phyloP scores from a whole-genome alignment of 2,797 vertebrate genomes.

The Margarornis squamiger region DNA sequence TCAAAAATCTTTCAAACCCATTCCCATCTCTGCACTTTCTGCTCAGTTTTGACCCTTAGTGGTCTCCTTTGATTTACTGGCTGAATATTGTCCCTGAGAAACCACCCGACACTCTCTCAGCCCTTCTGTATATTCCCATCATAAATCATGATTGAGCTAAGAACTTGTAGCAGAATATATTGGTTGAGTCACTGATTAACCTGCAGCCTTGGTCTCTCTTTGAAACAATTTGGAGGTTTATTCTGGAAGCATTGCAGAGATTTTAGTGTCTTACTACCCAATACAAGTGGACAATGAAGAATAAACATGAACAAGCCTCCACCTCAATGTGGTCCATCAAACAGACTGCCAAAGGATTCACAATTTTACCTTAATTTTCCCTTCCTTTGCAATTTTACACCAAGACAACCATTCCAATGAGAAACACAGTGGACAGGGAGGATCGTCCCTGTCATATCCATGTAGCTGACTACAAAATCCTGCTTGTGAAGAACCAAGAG shows the following conservation, averaged over 20 bases:
- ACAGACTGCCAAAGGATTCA: not conserved
- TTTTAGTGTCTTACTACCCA: not conserved
- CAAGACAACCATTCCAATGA: not conserved
- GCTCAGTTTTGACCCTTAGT: not conserved
- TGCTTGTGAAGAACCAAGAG: not conserved
- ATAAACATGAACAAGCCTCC: not conserved
- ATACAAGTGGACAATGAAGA: not conserved
- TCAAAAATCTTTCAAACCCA: not conserved
- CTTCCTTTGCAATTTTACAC: not conserved
- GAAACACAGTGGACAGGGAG: not conserved
- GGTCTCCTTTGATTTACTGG: not conserved
- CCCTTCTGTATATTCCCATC: not conserved
- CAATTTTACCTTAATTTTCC: not conserved
- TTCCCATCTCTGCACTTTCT: not conserved
- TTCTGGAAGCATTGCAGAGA: not conserved
- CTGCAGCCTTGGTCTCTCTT: not conserved
- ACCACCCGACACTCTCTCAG: not conserved
- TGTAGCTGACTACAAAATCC: not conserved
- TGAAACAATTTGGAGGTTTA: not conserved
- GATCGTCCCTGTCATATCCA: not conserved
- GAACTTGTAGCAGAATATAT: not conserved
- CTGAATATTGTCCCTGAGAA: not conserved
- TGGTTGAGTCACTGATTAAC: not conserved
- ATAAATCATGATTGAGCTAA: not conserved
- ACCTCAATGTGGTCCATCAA: not conserved